Conservation (phyloP, 2,113 vertebrate genomes). For the Bambusicola thoracicus region DNA sequence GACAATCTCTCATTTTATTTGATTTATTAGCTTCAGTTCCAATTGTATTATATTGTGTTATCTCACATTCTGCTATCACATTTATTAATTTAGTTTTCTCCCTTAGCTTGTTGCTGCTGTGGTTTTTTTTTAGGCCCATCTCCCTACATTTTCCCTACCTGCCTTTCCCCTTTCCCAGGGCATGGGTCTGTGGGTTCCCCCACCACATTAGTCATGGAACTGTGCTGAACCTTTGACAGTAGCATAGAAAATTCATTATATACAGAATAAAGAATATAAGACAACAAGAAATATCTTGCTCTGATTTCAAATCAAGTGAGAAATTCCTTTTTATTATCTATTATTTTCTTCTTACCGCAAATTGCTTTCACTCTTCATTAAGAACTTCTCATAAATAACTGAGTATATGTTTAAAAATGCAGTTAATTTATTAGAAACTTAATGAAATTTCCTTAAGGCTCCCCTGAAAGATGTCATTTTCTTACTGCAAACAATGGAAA, state of each 20-base stretch:
- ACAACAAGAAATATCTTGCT: not conserved
- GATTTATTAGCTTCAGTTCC: too few relatives aligned
- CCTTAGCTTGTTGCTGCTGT: too few relatives aligned
- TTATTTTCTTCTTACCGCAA: not conserved
- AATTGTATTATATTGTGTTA: too few relatives aligned
- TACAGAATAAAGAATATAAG: not conserved
- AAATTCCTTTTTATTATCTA: not conserved
- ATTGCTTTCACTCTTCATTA: not conserved
- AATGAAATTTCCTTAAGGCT: not conserved
- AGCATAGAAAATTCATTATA: not conserved
- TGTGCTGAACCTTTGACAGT: too few relatives aligned
- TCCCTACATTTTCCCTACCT: too few relatives aligned
- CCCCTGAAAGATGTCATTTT: not conserved
- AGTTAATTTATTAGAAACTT: not conserved
- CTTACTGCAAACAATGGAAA: not conserved
- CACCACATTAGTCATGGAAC: too few relatives aligned
- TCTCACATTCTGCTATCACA: too few relatives aligned
- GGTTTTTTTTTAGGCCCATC: too few relatives aligned
- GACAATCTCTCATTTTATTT: too few relatives aligned
- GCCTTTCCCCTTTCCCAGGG: too few relatives aligned
- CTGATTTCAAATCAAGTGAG: not conserved
- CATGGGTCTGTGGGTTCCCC: too few relatives aligned
- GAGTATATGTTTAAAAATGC: not conserved
- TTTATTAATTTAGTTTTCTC: too few relatives aligned
- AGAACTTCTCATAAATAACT: not conserved